Conservation (phyloP, 2,888 invertebrate species). For the Ferdinandea cuprea region DNA sequence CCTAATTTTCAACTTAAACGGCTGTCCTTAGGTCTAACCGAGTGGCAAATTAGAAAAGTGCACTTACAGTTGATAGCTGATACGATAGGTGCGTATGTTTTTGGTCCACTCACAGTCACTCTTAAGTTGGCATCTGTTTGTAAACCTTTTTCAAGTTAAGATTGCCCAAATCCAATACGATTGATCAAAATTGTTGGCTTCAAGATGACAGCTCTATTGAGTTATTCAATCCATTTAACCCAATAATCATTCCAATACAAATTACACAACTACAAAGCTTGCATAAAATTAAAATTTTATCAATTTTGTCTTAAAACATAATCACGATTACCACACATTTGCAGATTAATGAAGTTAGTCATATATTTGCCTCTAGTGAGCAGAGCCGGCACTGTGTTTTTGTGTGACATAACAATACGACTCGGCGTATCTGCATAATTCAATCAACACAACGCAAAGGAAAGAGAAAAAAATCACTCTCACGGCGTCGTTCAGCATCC, state of each 20-base stretch:
- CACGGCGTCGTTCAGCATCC: constrained; percentile 49
- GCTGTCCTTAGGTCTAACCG: too few species aligned
- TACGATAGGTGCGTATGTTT: too few species aligned
- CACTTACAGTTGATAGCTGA: too few species aligned
- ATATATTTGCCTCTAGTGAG: constrained; percentile 14
- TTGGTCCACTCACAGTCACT: too few species aligned
- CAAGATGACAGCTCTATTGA: constrained; percentile 21
- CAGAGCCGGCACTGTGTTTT: not conserved
- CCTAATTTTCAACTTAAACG: too few species aligned
- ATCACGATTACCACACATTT: constrained; percentile 62
- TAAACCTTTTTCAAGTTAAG: too few species aligned
- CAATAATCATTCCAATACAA: constrained; percentile 46
- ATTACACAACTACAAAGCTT: constrained; percentile 61
- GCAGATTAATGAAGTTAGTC: constrained; percentile 67
- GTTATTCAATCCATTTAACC: constrained; percentile 49
- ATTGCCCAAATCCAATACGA: too few species aligned
- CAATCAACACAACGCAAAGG: constrained; percentile 62
- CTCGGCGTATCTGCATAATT: constrained; percentile 58
- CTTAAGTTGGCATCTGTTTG: too few species aligned
- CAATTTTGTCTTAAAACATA: constrained; percentile 55
- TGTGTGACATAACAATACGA: constrained; percentile 57
- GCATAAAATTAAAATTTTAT: constrained; percentile 57
- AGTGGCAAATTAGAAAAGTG: too few species aligned
- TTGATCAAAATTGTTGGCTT: not conserved
- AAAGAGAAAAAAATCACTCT: constrained; percentile 45